Evolutionary conservation across 2,888 invertebrate genomes (phyloP).

Genomic region (Synanthedon tipuliformis): DNA sequence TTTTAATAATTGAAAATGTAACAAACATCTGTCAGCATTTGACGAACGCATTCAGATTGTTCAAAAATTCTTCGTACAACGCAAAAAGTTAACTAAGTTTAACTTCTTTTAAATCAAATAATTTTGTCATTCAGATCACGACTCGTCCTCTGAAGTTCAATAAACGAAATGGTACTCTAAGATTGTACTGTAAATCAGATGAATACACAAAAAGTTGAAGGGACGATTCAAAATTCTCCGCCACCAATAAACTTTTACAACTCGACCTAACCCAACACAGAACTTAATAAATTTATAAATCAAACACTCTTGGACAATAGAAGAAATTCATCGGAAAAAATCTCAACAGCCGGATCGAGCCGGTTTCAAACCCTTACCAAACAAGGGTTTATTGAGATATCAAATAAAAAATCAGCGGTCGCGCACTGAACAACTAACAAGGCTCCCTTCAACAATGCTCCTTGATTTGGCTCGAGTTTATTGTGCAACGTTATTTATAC

Average conservation of each 20-base stretch:
- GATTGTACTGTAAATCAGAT: not conserved
- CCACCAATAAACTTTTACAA: slow-evolving; percentile 39
- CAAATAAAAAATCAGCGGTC: slow-evolving; percentile 67
- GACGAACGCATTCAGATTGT: too few species aligned
- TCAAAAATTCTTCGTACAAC: too few species aligned
- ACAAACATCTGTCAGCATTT: too few species aligned
- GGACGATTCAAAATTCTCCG: slow-evolving; percentile 22
- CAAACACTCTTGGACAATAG: slow-evolving; percentile 35
- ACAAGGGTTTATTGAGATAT: slow-evolving; percentile 63
- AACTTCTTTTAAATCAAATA: not conserved
- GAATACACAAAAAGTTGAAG: slow-evolving; percentile 16
- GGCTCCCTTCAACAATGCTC: slow-evolving; percentile 56
- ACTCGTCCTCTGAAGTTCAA: not conserved
- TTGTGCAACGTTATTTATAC: slow-evolving; percentile 67
- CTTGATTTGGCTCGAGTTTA: slow-evolving; percentile 65
- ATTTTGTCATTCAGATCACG: not conserved
- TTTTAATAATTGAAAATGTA: too few species aligned
- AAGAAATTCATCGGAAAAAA: slow-evolving; percentile 33
- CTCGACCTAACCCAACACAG: slow-evolving; percentile 38
- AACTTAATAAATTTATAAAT: slow-evolving; percentile 59
- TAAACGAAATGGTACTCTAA: not conserved
- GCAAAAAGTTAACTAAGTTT: too few species aligned
- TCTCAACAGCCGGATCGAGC: slow-evolving; percentile 25
- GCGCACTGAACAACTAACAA: slow-evolving; percentile 51
- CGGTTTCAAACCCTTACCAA: slow-evolving; percentile 44